phyloP scores from a whole-genome alignment of 1,140 invertebrate species.

The Caenorhabditis inopinata region DNA sequence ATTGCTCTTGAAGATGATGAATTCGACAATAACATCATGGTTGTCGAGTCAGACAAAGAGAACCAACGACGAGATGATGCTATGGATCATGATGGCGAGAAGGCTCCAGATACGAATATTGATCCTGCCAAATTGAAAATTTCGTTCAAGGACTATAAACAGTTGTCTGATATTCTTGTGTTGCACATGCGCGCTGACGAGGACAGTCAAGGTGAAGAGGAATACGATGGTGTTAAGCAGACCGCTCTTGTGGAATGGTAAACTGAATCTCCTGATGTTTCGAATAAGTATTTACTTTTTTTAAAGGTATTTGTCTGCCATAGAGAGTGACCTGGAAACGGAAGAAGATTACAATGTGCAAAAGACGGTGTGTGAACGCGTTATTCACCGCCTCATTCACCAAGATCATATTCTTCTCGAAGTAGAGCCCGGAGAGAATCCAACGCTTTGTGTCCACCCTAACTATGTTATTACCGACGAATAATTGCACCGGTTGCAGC shows the following conservation, averaged over 20 bases:
- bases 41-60: conserved; percentile 67
- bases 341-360: conserved; percentile 86
- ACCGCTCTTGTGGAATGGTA: conserved; percentile 85
- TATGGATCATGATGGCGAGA: conserved; percentile 34
- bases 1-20: conserved; percentile 84
- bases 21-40: conserved; percentile 57
- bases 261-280: neutral
- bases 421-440: conserved; percentile 69
- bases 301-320: conserved; percentile 82
- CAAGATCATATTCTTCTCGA: conserved; percentile 69
- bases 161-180: conserved; percentile 85
- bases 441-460: conserved; percentile 85
- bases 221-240: conserved; percentile 74
- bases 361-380: conserved; percentile 88
- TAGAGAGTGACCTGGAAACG: conserved; percentile 82
- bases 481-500: neutral
- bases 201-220: conserved; percentile 69
- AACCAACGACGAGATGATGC: conserved; percentile 35
- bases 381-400: conserved; percentile 87
- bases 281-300: neutral
- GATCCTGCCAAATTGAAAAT: conserved; percentile 75
- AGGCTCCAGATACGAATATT: neutral
- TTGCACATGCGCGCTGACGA: conserved; percentile 85
- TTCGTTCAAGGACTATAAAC: conserved; percentile 92
- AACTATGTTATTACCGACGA: conserved; percentile 81